Evolutionary conservation across 2,113 vertebrate species (phyloP), one percentile per base, ranked within the genome.

Genomic region (Cyanoderma ruficeps): DNA sequence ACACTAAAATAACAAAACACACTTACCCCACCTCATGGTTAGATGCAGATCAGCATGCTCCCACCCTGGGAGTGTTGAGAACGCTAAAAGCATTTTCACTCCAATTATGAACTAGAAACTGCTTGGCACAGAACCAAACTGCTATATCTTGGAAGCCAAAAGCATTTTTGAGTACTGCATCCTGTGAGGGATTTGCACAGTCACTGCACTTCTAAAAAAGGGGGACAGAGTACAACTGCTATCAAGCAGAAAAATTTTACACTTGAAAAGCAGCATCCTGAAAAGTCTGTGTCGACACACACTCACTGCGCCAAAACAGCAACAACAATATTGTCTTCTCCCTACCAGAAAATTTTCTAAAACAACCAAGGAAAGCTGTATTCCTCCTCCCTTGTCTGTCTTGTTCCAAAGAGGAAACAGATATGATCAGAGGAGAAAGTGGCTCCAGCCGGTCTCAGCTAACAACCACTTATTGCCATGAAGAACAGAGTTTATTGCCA

Each of bases 51-150:
- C 90, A 83, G 67, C 90, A 93, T 5, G 50, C 57, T 90, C 57
- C 31, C n/a, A 65, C 10, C 3, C 37, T 79, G 63, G 42, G 35
- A 92, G 12, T 55, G 18, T 4, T 42, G 4, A 88, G 63, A 93
- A 90, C 23, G 80, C 71, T 90, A 35, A 69, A 94, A 90, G 85
- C 46, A 80, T 88, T 81, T 94, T 88, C 67, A 83, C 39, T 90
- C 56, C 35, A 67, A 37, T 70, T 90, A 55, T 47, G 67, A 83
- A 55, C 47, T 47, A 88, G 55, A 74, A 93, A 78, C 27, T 86
- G 55, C 15, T 75, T 94, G 96, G 83, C 79, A 90, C 21, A 83
- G 59, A 90, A 39, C 30, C 90, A 93, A 86, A 83, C 55, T 57
- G 42, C 42, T 72, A 13, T 3, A 61, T 46, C 39, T 90, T 35